Evolutionary conservation across 2,888 invertebrate genomes (phyloP).

Genomic region (Ochropleura plecta): DNA sequence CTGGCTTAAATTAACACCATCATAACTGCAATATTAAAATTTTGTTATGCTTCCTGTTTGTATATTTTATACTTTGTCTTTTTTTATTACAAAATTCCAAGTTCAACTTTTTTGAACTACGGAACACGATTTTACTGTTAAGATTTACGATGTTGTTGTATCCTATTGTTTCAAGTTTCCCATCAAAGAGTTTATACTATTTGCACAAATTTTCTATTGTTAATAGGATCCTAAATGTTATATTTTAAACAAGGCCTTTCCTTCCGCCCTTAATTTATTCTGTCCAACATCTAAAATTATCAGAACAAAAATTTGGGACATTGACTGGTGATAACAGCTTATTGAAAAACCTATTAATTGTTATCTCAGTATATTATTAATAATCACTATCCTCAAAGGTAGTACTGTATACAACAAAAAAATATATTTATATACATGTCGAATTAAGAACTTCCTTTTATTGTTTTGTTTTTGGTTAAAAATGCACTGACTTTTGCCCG

Average conservation of each 20-base stretch:
- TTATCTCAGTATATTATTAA: constrained; percentile 46
- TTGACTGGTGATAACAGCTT: constrained; percentile 34
- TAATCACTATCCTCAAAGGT: constrained; percentile 28
- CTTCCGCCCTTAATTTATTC: constrained; percentile 23
- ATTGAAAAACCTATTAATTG: constrained; percentile 31
- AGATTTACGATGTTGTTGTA: too few species aligned
- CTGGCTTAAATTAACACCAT: neutral
- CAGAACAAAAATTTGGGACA: constrained; percentile 14
- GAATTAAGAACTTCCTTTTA: too few species aligned
- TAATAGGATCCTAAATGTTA: neutral
- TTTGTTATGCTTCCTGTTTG: neutral
- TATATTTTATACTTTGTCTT: neutral
- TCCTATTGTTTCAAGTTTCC: constrained; percentile 3
- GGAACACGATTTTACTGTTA: neutral
- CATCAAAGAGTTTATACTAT: neutral
- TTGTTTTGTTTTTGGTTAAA: too few species aligned
- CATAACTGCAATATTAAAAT: neutral
- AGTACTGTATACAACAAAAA: neutral
- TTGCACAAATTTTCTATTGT: neutral
- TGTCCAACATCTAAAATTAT: constrained; percentile 7
- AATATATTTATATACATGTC: too few species aligned
- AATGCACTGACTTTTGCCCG: too few species aligned
- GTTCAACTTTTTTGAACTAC: constrained; percentile 10
- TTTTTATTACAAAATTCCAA: neutral
- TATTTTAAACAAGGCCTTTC: constrained; percentile 1